phyloP scores from a whole-genome alignment of 2,888 invertebrate species.

The Odontocolon sp. region DNA sequence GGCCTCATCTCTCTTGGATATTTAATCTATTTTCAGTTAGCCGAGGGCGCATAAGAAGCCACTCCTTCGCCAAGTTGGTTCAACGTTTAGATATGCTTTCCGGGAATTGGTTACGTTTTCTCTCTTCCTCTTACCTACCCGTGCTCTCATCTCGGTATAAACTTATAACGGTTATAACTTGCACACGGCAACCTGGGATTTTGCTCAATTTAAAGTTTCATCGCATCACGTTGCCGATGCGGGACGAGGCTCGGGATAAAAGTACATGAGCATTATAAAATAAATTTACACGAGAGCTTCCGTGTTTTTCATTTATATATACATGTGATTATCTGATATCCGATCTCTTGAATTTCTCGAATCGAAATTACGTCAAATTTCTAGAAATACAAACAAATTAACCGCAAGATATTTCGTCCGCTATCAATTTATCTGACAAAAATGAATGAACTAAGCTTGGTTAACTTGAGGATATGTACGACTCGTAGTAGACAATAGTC shows the following conservation, averaged over 20 bases:
- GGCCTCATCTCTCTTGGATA: slow-evolving; percentile 22
- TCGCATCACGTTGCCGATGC: not conserved
- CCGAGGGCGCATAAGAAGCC: slow-evolving; percentile 34
- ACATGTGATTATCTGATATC: too few relatives aligned
- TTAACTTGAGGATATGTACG: too few relatives aligned
- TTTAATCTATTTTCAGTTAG: slow-evolving; percentile 52
- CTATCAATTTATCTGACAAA: not conserved
- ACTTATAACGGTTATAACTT: slow-evolving; percentile 49
- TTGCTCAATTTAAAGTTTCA: slow-evolving; percentile 54
- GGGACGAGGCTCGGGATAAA: slow-evolving; percentile 1
- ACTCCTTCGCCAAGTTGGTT: slow-evolving; percentile 41
- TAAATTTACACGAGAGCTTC: not conserved
- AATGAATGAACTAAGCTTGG: too few relatives aligned
- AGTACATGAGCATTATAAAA: not conserved
- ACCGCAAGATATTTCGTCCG: too few relatives aligned
- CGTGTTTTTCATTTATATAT: too few relatives aligned
- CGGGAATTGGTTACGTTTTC: slow-evolving; percentile 23
- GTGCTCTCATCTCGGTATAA: slow-evolving; percentile 12
- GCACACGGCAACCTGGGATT: slow-evolving; percentile 44
- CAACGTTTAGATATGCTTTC: slow-evolving; percentile 39
- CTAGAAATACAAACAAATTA: too few relatives aligned
- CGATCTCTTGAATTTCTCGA: too few relatives aligned
- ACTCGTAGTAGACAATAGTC: too few relatives aligned
- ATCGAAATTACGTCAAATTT: too few relatives aligned
- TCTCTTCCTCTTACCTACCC: not conserved